These are phyloP conservation scores for Cosmia pyralina DNA, from an alignment of 2,888 invertebrate species.

Conservation along the genomic window DNA sequence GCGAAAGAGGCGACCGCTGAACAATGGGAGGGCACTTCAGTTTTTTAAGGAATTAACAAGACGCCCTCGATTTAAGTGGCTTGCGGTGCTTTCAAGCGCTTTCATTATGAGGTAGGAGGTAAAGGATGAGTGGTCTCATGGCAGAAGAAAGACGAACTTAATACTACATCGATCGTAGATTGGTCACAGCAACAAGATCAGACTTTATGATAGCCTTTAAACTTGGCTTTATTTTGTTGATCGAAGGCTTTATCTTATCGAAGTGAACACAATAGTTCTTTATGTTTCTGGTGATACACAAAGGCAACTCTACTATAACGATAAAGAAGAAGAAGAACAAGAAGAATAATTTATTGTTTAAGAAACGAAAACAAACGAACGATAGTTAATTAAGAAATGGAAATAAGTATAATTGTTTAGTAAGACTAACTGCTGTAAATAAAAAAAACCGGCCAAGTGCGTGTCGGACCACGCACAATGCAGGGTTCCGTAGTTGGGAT, in stretches of 20 bases:
- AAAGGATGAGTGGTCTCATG: conserved; percentile 52
- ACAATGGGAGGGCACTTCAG: conserved; percentile 71
- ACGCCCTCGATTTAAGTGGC: conserved; percentile 66
- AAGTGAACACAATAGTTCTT: neutral
- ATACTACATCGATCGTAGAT: conserved; percentile 35
- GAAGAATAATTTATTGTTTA: no score
- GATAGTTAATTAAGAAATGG: neutral
- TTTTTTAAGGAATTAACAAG: conserved; percentile 74
- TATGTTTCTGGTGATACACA: neutral
- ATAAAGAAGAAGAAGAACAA: no score
- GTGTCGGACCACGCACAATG: no score
- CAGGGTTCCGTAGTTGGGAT: no score
- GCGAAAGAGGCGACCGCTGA: conserved; percentile 59
- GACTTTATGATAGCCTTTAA: conserved; percentile 7
- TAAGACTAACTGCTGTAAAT: neutral
- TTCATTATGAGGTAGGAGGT: conserved; percentile 55
- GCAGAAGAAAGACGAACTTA: conserved; percentile 34
- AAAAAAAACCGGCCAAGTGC: no score
- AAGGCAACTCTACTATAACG: neutral
- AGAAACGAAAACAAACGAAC: no score
- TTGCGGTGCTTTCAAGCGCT: conserved; percentile 52
- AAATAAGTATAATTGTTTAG: neutral
- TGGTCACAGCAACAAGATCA: conserved; percentile 19
- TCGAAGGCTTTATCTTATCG: neutral
- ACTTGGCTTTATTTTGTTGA: no score